Evolutionary conservation across 2,888 invertebrate genomes (phyloP).

Genomic region (Epistrophe eligans): DNA sequence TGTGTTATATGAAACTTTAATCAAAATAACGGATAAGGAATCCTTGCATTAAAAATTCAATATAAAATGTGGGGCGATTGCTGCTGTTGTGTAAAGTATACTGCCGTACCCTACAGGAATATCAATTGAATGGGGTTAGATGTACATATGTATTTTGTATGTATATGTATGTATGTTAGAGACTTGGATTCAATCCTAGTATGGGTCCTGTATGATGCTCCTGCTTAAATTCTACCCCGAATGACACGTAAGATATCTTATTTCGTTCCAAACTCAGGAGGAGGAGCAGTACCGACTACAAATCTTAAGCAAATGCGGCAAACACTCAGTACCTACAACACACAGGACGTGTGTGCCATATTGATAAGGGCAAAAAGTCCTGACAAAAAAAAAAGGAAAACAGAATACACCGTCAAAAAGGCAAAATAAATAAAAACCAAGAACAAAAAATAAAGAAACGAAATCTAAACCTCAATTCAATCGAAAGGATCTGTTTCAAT

Average conservation of each 20-base stretch:
- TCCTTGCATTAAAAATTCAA: conserved; percentile 76
- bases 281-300: conserved; percentile 52
- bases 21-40: conserved; percentile 74
- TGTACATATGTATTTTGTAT: not conserved
- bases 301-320: conserved; percentile 74
- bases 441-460: conserved; percentile 12
- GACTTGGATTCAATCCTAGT: conserved; percentile 43
- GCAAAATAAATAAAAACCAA: conserved; percentile 12
- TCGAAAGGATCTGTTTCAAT: conserved; percentile 74
- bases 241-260: conserved; percentile 62
- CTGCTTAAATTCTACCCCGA: conserved; percentile 33
- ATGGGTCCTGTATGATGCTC: conserved; percentile 24
- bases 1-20: conserved; percentile 75
- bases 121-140: conserved; percentile 63
- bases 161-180: not conserved
- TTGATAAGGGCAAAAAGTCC: conserved; percentile 64
- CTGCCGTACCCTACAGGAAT: conserved; percentile 64
- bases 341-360: conserved; percentile 70
- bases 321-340: conserved; percentile 64
- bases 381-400: conserved; percentile 13
- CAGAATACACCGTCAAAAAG: conserved; percentile 26
- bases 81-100: conserved; percentile 72
- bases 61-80: conserved; percentile 74
- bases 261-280: conserved; percentile 28
- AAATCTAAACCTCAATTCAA: conserved; percentile 72